These are phyloP conservation scores for Crotalus horridus DNA, from an alignment of 2,113 vertebrate species.

Conservation along the genomic window DNA sequence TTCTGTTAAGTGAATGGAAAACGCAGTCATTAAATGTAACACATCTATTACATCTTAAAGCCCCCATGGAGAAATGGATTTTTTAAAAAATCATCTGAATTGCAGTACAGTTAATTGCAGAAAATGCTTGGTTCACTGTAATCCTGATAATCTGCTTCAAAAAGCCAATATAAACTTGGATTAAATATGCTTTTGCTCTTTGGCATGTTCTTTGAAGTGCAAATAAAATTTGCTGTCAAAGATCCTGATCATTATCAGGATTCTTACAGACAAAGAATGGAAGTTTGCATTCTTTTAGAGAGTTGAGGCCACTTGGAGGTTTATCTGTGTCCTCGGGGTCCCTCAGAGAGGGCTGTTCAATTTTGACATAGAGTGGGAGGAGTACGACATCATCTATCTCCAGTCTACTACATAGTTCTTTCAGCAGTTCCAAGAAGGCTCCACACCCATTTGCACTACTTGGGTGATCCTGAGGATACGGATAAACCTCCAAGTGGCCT, in stretches of 20 bases:
- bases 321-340: no score
- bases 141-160: background rate
- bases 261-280: background rate
- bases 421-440: no score
- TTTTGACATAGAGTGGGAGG: no score
- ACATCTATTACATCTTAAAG: background rate
- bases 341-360: no score
- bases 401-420: no score
- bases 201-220: background rate
- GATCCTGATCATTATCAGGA: background rate
- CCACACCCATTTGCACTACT: no score
- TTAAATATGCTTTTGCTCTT: background rate
- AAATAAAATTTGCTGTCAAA: background rate
- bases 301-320: no score
- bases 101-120: background rate
- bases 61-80: background rate
- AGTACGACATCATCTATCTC: no score
- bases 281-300: no score
- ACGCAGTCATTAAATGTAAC: background rate
- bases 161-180: background rate
- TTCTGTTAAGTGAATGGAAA: background rate
- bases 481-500: no score
- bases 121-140: background rate
- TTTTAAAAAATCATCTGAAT: background rate
- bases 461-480: no score